Evolutionary conservation across 1,140 invertebrate species (phyloP).

Genomic region (Notospermus geniculatus): DNA sequence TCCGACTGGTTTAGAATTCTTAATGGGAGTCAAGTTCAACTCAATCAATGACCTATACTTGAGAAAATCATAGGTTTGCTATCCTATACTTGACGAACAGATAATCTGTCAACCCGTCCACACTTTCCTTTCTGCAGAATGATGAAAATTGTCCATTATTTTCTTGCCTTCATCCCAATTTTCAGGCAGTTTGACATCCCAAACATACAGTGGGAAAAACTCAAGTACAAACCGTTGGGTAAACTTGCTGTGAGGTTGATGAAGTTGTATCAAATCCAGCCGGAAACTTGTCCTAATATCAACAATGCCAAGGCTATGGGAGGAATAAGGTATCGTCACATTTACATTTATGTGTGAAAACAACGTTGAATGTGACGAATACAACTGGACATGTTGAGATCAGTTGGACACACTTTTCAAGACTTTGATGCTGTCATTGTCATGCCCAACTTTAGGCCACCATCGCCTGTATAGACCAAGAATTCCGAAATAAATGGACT

Average conservation of each 20-base stretch:
- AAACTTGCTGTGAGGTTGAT: conserved; percentile 44
- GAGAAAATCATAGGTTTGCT: too few relatives aligned
- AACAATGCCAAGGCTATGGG: conserved; percentile 37
- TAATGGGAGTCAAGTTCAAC: too few relatives aligned
- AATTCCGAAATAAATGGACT: too few relatives aligned
- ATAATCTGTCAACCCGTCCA: not conserved
- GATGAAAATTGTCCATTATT: not conserved
- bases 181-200: conserved; percentile 17
- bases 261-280: conserved; percentile 38
- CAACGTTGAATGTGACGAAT: too few relatives aligned
- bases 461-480: too few relatives aligned
- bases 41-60: too few relatives aligned
- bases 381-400: too few relatives aligned
- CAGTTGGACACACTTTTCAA: too few relatives aligned
- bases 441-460: too few relatives aligned
- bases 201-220: conserved; percentile 36
- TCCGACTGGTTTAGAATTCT: too few relatives aligned
- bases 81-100: not conserved
- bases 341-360: too few relatives aligned
- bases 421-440: too few relatives aligned
- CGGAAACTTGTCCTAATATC: conserved; percentile 45
- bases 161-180: not conserved
- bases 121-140: not conserved
- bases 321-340: conserved; percentile 33
- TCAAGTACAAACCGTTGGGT: conserved; percentile 39